These are phyloP conservation scores for Mustela nigripes DNA, from an alignment of 2,113 vertebrate genomes.

Conservation along the genomic window DNA sequence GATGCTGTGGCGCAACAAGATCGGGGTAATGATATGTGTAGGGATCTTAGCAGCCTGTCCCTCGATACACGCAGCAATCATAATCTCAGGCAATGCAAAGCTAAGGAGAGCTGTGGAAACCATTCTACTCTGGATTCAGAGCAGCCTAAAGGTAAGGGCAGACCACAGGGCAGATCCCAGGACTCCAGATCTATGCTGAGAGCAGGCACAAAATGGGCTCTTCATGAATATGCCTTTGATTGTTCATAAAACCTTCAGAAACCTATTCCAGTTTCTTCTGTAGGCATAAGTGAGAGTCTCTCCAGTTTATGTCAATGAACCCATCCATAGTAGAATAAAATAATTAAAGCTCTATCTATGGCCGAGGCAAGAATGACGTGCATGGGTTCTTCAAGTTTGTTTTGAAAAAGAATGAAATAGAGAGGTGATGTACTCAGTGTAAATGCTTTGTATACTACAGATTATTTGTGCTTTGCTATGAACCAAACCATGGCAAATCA, in stretches of 20 bases:
- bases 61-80: slow-evolving; percentile 32
- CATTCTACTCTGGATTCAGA: not conserved
- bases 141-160: not conserved
- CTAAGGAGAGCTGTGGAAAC: slow-evolving; percentile 10
- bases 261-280: not conserved
- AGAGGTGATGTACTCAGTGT: not conserved
- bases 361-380: not conserved
- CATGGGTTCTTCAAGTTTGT: not conserved
- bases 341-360: not conserved
- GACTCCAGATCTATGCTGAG: not conserved
- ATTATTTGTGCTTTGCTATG: not conserved
- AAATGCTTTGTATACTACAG: not conserved
- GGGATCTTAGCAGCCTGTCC: slow-evolving; percentile 67
- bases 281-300: not conserved
- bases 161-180: not conserved
- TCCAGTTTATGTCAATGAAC: not conserved
- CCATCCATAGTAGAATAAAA: not conserved
- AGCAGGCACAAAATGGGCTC: fast-evolving
- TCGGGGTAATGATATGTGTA: slow-evolving; percentile 12
- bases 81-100: slow-evolving; percentile 74
- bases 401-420: slow-evolving; percentile 1
- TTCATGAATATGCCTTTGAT: not conserved
- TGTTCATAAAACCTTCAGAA: not conserved
- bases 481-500: not conserved
- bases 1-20: slow-evolving; percentile 8